Base-by-base conservation (phyloP, 2,113 vertebrate genomes). In the Micromys minutus region DNA sequence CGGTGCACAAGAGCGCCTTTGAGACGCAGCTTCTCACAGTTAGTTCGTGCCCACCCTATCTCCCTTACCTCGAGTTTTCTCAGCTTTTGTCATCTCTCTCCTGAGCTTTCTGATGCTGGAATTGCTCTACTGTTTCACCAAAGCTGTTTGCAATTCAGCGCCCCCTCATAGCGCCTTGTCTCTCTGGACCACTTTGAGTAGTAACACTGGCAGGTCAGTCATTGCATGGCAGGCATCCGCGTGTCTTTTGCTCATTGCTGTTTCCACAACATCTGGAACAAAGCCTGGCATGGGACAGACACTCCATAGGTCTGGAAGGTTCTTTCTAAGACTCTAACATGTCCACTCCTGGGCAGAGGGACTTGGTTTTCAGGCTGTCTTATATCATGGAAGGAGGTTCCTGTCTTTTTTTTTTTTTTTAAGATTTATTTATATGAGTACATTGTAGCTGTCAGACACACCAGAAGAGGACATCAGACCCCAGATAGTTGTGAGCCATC, bases 211-310 rank as follows among this genome's bases (percentile, higher is more conserved):
- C 61, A 31, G 24, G 7, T 89, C 42, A 67, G 21, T 93, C 83
- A 55, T 21, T 69, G 42, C 55, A 72, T 4, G 69, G 36, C 39
- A 59, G 71, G 61, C 36, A 71, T 63, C 80, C 21, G 15, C 19
- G 57, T 45, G 90, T 89, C 79, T 50, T 89, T 84, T 88, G 36
- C 50, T 96, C 65, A 7, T 16, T 39, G 55, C 36, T 84, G 13
- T n/a, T 15, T 59, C 67, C 71, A 50, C 7, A 75, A 80, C 42
- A 13, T 61, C 39, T 65, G 34, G 42, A 50, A n/a, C 1, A 26
- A 50, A 34, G n/a, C 34, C 65, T 31, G 31, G 47, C 16, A 16
- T 47, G 69, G 65, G 26, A 21, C 9, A 47, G 63, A 55, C 7
- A 34, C 19, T 83, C 29, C 22, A 1, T 55, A 52, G 39, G 11